Conservation (phyloP, 2,888 invertebrate species). For the Petrolisthes manimaculis region DNA sequence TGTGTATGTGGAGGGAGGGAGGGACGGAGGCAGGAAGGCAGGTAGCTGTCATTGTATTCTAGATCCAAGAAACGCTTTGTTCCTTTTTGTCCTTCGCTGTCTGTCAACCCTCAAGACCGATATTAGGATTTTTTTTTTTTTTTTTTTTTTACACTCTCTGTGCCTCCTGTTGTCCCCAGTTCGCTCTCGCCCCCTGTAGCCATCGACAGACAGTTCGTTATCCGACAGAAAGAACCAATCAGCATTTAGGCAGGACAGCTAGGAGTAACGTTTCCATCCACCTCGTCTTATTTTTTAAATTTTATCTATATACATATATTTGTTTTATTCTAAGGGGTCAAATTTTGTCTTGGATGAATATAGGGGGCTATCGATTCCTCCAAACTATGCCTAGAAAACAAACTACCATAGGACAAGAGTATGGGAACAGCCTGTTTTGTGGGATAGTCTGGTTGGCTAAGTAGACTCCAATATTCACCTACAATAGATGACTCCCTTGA, state of each 20-base stretch:
- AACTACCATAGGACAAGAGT: too few species aligned
- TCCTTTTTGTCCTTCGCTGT: slow-evolving; percentile 54
- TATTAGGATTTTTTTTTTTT: slow-evolving; percentile 45
- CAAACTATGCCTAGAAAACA: background rate
- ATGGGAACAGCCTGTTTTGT: too few species aligned
- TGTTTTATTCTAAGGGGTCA: too few species aligned
- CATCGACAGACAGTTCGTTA: slow-evolving; percentile 12
- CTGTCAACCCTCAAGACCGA: slow-evolving; percentile 54
- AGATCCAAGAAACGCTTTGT: slow-evolving; percentile 53
- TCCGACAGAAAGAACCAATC: too few species aligned
- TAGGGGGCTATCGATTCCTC: background rate
- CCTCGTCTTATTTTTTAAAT: too few species aligned
- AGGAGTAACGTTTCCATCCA: too few species aligned
- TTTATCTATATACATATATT: too few species aligned
- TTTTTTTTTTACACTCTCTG: slow-evolving; percentile 16
- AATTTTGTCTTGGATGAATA: too few species aligned
- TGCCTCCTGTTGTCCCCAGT: slow-evolving; percentile 1
- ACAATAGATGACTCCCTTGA: too few species aligned
- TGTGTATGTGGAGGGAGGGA: background rate
- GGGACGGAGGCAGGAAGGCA: slow-evolving; percentile 10
- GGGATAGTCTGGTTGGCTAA: too few species aligned
- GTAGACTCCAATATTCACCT: too few species aligned
- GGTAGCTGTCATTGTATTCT: slow-evolving; percentile 41
- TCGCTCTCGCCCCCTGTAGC: slow-evolving; percentile 27
- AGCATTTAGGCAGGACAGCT: too few species aligned